A percentile compares a stretch with the other conserved stretches of the same genome.
These are phyloP conservation scores for Dryobotodes eremita DNA, from an alignment of 2,888 invertebrate species.

Conservation along the genomic window DNA sequence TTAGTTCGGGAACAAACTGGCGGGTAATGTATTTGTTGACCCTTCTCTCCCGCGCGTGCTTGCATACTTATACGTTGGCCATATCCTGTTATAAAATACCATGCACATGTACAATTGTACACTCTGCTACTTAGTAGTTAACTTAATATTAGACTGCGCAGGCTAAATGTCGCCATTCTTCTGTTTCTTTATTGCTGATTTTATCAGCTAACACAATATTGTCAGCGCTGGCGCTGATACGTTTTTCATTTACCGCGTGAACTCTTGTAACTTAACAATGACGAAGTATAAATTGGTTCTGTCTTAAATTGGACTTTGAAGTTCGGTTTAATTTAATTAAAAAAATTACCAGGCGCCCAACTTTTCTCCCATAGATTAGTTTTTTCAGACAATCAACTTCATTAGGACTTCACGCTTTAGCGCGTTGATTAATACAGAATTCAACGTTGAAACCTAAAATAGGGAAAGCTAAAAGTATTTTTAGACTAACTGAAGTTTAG, in stretches of 20 bases:
- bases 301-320: slow-evolving; percentile 17
- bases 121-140: slow-evolving; percentile 33
- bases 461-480: slow-evolving; percentile 50
- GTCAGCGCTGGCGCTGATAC: slow-evolving; percentile 26
- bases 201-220: slow-evolving; percentile 41
- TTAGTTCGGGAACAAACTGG: slow-evolving; percentile 70
- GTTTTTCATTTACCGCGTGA: slow-evolving; percentile 40
- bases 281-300: slow-evolving; percentile 17
- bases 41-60: slow-evolving; percentile 56
- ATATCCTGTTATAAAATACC: slow-evolving; percentile 54
- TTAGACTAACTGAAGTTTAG: slow-evolving; percentile 51
- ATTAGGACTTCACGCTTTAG: slow-evolving; percentile 20
- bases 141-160: slow-evolving; percentile 42
- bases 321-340: slow-evolving; percentile 16
- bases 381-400: slow-evolving; percentile 18
- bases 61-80: slow-evolving; percentile 46
- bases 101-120: slow-evolving; percentile 30
- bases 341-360: slow-evolving; percentile 18
- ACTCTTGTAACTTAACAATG: slow-evolving; percentile 37
- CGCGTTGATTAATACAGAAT: slow-evolving; percentile 10
- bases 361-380: slow-evolving; percentile 16
- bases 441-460: slow-evolving; percentile 25
- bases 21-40: slow-evolving; percentile 72
- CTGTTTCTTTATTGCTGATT: slow-evolving; percentile 50
- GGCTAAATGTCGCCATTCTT: slow-evolving; percentile 45